Base-by-base conservation (phyloP, 2,113 vertebrate species). In the Electrona antarctica region DNA sequence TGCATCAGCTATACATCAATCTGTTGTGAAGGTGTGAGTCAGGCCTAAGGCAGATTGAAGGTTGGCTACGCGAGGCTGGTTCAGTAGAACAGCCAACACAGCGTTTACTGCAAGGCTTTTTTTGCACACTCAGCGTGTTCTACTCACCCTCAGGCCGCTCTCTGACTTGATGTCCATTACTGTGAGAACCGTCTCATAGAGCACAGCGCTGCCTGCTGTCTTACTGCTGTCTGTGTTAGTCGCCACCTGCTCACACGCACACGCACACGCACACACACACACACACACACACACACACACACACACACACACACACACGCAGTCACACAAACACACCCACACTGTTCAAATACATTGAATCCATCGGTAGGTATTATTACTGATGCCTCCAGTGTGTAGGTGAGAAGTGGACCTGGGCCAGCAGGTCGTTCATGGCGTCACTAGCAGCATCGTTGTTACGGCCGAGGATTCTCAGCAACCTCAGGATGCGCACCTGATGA, bases 211-310 rank as follows among this genome's bases (percentile, higher is more conserved):
- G 71, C 96, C 95, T 0, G 93, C 95, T 6, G 96, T 97, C 73
- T 95, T 94, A 52, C 94, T 93, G 75, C 95, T 95, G 80, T 97
- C 95, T 0, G 96, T 97, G 88, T 95, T 96, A 14, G 95, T 97
- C 52, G 96, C 95, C 73, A 97, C 95, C 96, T 97, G 78, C 41
- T 10, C 29, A 21, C 21, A 21, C 21, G 2, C 21, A 21, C 21
- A 21, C 21, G 21, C 21, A 21, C 21, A 21, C 21, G 21, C 21
- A 21, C 21, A 21, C 21, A 2, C 21, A 21, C 21, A 21, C 21
- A 21, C 21, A 21, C 21, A 21, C 21, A 21, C 21, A 21, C 21
- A 21, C 21, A 21, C 21, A 21, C 21, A 21, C 21, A 21, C 21
- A 21, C 21, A 21, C 21, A 21, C 21, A 21, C 21, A 21, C 21